Base-by-base conservation (phyloP, 2,888 invertebrate genomes). In the Rhynchonema sp. region DNA sequence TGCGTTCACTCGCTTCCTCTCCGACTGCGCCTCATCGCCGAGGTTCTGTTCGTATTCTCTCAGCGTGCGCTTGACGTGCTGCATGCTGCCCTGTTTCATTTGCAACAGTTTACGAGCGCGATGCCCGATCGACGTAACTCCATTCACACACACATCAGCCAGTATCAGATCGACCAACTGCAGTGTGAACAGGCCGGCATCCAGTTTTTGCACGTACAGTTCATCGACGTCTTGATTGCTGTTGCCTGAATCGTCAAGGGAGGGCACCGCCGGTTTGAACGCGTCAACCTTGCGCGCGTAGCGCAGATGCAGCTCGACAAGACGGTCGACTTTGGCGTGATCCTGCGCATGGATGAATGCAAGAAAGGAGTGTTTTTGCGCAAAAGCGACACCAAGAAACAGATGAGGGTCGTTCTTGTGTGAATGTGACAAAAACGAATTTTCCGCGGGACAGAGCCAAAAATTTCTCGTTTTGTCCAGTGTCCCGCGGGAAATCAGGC, bases 271-370 rank as follows among this genome's bases (percentile, higher is more conserved):
- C 22, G 23, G 22, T 9, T 53, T 38, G 30, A 25, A 56, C 3
- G 23, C 23, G 2, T 2, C 22, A 1, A 57, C 49, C 27, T 17
- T 2, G n/a, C 20, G 28, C 28, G 1, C 3, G 28, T 57, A 57
- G 22, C 3, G 20, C 9, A 57, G n/a, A 29, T 49, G 94, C 63
- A 98, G 77, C 74, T 99, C 98, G 73, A 98, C 79, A 54, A 98
- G 79, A 63, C 98, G 79, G 75, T 98, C 98, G 0, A 98, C 89
- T 71, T 98, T 98, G 74, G 96, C 96, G 69, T 89, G 86, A 74
- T 99, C 96, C 71, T 92, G 27, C 27, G 28, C 3, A 27, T 52
- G 28, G 28, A 6, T 6, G 38, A 6, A 38, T 17, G 17, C 6
- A 38, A 38, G 9, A 38, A 38, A 13, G 9, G 38, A 38, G 38